Conservation (phyloP, 2,888 invertebrate genomes). For the Thysanoteuthis rhombus region DNA sequence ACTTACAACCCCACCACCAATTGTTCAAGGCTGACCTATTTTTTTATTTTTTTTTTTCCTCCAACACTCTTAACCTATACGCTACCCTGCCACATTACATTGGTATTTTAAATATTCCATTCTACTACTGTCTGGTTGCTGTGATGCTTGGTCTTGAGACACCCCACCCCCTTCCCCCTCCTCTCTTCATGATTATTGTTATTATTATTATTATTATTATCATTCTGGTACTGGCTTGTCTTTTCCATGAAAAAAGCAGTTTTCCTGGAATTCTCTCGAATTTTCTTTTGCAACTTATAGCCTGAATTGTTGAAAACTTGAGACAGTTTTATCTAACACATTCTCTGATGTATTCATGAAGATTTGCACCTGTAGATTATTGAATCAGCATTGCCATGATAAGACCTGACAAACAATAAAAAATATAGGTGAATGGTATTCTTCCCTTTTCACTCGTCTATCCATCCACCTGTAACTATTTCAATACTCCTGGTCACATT, state of each 20-base stretch:
- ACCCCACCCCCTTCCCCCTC: neutral
- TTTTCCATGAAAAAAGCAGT: neutral
- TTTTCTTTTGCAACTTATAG: neutral
- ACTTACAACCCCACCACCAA: neutral
- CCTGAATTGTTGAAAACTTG: neutral
- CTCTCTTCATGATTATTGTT: too few species aligned
- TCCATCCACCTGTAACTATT: too few species aligned
- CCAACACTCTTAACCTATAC: neutral
- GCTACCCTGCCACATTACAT: neutral
- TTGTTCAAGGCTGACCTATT: constrained; percentile 12
- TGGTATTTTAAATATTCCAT: neutral
- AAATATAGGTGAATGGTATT: too few species aligned
- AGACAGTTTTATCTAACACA: neutral
- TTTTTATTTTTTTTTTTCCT: too few species aligned
- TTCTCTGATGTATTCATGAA: neutral
- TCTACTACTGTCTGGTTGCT: neutral
- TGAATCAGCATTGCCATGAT: too few species aligned
- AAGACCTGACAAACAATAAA: too few species aligned
- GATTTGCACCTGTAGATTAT: too few species aligned
- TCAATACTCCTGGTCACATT: too few species aligned
- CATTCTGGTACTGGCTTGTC: neutral
- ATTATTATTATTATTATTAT: too few species aligned
- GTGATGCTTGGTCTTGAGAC: neutral
- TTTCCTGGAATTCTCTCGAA: neutral
- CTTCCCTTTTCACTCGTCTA: too few species aligned